Evolutionary conservation across 1,140 invertebrate species (phyloP), one percentile per base, ranked within the genome.

Genomic region (Temnothorax curvispinosus): DNA sequence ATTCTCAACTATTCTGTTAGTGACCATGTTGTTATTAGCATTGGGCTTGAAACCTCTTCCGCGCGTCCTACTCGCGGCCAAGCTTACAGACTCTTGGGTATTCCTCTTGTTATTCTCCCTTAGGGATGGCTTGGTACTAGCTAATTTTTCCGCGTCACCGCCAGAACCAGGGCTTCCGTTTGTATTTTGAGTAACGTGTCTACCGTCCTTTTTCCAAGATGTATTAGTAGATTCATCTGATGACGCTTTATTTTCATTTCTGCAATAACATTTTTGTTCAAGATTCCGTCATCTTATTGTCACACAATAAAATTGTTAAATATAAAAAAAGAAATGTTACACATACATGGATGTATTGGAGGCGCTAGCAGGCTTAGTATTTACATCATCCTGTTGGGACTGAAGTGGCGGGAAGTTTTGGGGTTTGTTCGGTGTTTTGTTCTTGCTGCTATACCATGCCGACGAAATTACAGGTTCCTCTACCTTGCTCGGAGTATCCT

Each of bases 381-480:
- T 95, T 50, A 91, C 91, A 77, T 86, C 90, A 76, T 95, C 94
- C 50, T 90, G 89, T 41, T 94, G 93, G 7, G 91, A 71, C 78
- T 94, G 94, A 11, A 95, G 78, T 8, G 94, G 93, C 50, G 95
- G 94, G 76, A 95, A 95, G 52, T 95, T 95, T 88, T 93, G 93
- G 11, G 90, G 82, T 90, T 95, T 95, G 21, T 75, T 92, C 18
- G 88, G 91, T 27, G 85, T 69, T 88, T 95, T 95, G 58, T 94
- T 95, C 81, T 95, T 95, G 88, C 94, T 95, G 76, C 93, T 95
- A 56, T 95, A 95, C 95, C 95, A 95, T 71, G 95, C 95, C 6
- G 95, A 95, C 2, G 95, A 93, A 47, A 95, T 95, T 38, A 95
- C 95, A 85, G 95, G 95, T 78, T 95, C 94, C 15, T 95, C 94